phyloP scores from a whole-genome alignment of 1,140 invertebrate genomes.

The Meloidogyne floridensis region DNA sequence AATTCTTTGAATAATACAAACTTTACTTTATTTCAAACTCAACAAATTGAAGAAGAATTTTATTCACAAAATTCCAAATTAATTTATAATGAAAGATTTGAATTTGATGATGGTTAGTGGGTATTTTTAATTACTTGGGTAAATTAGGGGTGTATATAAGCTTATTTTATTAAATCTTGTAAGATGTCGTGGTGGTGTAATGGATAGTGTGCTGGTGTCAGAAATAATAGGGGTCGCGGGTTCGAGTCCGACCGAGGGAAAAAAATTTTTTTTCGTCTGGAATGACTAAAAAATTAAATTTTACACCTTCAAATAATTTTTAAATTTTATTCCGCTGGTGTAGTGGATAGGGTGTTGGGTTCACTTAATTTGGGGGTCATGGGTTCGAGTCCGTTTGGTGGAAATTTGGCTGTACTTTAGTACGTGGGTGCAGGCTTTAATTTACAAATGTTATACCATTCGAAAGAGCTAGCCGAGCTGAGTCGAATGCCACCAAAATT shows the following conservation, averaged over 20 bases:
- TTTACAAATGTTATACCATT: no score
- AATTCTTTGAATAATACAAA: not conserved
- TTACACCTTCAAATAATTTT: no score
- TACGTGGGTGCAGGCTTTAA: no score
- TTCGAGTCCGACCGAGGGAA: not conserved
- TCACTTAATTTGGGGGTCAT: not conserved
- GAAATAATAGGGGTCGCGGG: not conserved
- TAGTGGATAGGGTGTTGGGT: not conserved
- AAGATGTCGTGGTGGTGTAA: not conserved
- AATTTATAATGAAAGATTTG: conserved; percentile 93
- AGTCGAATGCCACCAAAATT: no score
- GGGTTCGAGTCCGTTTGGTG: not conserved
- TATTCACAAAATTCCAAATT: conserved; percentile 73
- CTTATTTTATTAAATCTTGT: not conserved
- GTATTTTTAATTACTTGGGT: not conserved
- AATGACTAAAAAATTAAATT: not conserved
- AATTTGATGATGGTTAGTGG: conserved; percentile 79
- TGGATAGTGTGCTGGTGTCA: not conserved
- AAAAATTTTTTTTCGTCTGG: not conserved
- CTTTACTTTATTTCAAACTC: not conserved
- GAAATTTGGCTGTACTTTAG: no score
- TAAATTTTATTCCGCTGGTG: not conserved
- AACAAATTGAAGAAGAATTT: conserved; percentile 21
- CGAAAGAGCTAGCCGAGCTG: no score
- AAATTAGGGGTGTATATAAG: not conserved